Base-by-base conservation (phyloP, 92 coral and sea anemone genomes). In the Umimayanthus chanpuru region DNA sequence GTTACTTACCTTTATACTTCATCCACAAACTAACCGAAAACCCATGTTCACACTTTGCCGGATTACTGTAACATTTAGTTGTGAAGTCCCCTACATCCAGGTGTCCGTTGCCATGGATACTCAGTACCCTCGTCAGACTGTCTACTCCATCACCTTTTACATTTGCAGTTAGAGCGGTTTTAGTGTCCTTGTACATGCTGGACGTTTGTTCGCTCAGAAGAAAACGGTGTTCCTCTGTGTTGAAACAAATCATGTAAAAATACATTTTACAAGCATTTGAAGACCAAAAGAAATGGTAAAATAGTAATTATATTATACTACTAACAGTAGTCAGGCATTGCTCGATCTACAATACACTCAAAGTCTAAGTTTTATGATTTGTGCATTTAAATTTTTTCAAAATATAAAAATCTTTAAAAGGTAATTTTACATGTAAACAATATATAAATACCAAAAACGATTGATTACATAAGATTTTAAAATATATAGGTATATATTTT, bases 91-190 rank as follows among this genome's bases (percentile, higher is more conserved):
- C 84, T 12, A 32, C 21, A 55, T 56, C 40, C 44, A 80, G 43
- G 41, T 55, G 40, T 55, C 84, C 84, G 72, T 80, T 80, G 4
- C 84, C 84, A 80, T 80, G 71, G 72, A 80, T 55, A 80, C 84
- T 80, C 15, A 80, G 26, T 10, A 80, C 84, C n/a, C 6, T 29
- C 84, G 50, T 80, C 40, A 28, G 6, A 61, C 68, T 80, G 84
- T 80, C 84, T 15, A 80, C 72, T 50, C 71, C 84, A 80, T 55
- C 70, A 14, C 81, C 81, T n/a, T 3, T 28, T 11, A 56, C 71
- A 18, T 6, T 32, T 29, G 84, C 84, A 36, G 28, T 6, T 29
- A 43, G 72, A 58, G 84, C 56, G 25, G 71, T 80, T 32, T 30
- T 39, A 16, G 15, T 3, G 70, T 80, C 84, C 43, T 61, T 32